Conservation (phyloP, 2,113 vertebrate genomes). For the Chascanopsetta lugubris region DNA sequence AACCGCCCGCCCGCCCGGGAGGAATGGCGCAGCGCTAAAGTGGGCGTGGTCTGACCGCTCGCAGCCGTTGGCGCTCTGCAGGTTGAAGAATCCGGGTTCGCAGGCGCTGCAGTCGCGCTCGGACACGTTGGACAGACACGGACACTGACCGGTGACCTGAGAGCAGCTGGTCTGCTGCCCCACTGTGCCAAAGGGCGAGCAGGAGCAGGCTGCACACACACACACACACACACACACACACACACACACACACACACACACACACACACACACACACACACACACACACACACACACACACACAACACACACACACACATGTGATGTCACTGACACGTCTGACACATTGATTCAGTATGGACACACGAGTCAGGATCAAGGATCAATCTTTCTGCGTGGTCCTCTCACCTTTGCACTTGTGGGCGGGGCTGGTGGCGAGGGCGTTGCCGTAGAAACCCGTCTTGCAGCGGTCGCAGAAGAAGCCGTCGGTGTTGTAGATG, state of each 20-base stretch:
- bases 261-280: too few species aligned
- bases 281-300: too few species aligned
- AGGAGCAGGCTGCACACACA: conserved; percentile 85
- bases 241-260: too few species aligned
- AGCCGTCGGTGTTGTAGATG: conserved; percentile 88
- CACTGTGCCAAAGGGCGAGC: conserved; percentile 85
- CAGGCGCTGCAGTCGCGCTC: conserved; percentile 91
- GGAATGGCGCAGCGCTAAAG: background rate
- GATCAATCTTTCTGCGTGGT: too few species aligned
- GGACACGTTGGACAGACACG: conserved; percentile 86
- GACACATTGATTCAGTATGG: too few species aligned
- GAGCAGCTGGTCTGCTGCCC: conserved; percentile 83
- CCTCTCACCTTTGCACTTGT: conserved; percentile 89
- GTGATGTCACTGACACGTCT: too few species aligned
- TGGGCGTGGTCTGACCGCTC: conserved; percentile 80
- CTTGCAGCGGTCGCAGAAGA: conserved; percentile 90
- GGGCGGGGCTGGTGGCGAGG: conserved; percentile 76
- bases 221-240: background rate
- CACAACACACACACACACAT: too few species aligned
- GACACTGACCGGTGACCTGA: conserved; percentile 91
- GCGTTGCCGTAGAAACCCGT: conserved; percentile 90
- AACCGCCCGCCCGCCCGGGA: too few species aligned
- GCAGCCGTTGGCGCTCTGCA: conserved; percentile 89
- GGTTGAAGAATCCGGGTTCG: conserved; percentile 91
- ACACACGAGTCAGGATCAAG: too few species aligned